phyloP scores from a whole-genome alignment of 2,113 vertebrate genomes.

The Tachuris rubrigastra region DNA sequence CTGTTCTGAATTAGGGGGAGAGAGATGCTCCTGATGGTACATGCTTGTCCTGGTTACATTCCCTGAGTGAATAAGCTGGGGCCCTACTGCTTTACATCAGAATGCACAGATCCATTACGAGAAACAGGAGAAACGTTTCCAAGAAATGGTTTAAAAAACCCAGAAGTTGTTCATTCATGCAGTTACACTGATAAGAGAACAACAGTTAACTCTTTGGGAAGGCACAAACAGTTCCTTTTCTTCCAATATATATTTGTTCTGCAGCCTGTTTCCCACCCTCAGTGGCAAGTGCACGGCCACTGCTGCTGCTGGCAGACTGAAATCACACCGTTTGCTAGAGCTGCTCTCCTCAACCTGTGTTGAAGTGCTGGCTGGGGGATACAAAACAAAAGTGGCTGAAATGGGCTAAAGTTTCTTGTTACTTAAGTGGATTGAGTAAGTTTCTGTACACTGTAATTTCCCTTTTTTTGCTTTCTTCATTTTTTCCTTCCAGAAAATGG shows the following conservation, averaged over 20 bases:
- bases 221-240: not conserved
- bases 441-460: not conserved
- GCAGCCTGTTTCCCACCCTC: not conserved
- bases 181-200: not conserved
- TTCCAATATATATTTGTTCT: not conserved
- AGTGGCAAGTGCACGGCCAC: not conserved
- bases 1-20: not conserved
- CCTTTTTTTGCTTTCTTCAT: not conserved
- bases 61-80: not conserved
- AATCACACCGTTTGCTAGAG: not conserved
- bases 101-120: not conserved
- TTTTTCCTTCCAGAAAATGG: conserved; percentile 83
- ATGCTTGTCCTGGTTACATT: not conserved
- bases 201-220: not conserved
- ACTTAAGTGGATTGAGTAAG: not conserved
- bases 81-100: not conserved
- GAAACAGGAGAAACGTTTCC: not conserved
- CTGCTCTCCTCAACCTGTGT: not conserved
- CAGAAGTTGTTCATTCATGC: not conserved
- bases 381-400: not conserved
- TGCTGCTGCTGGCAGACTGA: not conserved
- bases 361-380: not conserved
- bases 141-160: not conserved
- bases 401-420: not conserved
- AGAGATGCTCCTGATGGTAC: not conserved